A percentile compares a stretch with the other conserved stretches of the same genome.
phyloP scores from a whole-genome alignment of 2,888 invertebrate species.

The Drosophila differens region DNA sequence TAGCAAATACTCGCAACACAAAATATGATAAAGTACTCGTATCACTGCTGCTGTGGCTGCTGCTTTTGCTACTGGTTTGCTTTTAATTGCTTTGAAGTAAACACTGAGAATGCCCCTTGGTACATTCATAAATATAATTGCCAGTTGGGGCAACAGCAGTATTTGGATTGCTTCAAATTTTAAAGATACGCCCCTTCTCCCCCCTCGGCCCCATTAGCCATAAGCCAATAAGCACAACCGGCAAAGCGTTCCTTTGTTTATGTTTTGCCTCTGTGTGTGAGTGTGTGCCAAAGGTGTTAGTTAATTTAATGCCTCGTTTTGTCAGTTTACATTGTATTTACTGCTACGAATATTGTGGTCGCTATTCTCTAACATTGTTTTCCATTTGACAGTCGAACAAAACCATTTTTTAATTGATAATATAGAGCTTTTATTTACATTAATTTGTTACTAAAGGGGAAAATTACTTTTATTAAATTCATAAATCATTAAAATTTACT shows the following conservation, averaged over 20 bases:
- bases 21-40: constrained; percentile 75
- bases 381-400: neutral
- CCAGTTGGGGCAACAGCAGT: constrained; percentile 43
- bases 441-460: neutral
- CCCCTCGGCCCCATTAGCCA: neutral
- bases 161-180: constrained; percentile 50
- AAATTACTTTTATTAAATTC: neutral
- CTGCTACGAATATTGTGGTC: constrained; percentile 33
- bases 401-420: neutral
- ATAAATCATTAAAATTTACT: neutral
- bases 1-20: constrained; percentile 70
- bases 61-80: constrained; percentile 48
- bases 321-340: constrained; percentile 48
- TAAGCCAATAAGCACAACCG: neutral
- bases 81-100: constrained; percentile 80
- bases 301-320: constrained; percentile 57
- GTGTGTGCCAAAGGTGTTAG: constrained; percentile 25
- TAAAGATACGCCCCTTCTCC: constrained; percentile 22
- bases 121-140: constrained; percentile 79
- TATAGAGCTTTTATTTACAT: neutral
- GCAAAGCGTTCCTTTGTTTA: constrained; percentile 18
- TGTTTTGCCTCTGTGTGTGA: neutral
- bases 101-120: constrained; percentile 68
- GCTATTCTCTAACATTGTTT: constrained; percentile 10
- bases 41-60: constrained; percentile 30